Evolutionary conservation across 2,113 vertebrate genomes (phyloP).

Genomic region (Corythornis madagascariensis): DNA sequence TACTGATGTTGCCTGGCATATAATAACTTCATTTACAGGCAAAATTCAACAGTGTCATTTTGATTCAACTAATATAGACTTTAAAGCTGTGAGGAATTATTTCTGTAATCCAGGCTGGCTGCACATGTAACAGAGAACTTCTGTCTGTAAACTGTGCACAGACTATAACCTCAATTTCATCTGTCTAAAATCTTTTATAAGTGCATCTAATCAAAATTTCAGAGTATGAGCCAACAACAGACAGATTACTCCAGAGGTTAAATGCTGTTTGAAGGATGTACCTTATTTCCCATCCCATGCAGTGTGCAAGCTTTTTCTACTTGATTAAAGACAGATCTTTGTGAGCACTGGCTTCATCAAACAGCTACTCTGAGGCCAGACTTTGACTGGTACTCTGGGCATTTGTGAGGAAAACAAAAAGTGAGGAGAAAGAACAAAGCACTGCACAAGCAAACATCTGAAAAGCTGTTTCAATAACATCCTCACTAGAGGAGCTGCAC

Average conservation of each 20-base stretch:
- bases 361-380: neutral
- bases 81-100: neutral
- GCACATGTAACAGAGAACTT: neutral
- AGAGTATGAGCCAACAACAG: neutral
- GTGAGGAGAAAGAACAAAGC: neutral
- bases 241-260: neutral
- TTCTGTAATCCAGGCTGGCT: neutral
- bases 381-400: neutral
- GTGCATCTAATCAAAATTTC: neutral
- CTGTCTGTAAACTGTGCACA: neutral
- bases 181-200: neutral
- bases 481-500: neutral
- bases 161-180: neutral
- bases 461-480: neutral
- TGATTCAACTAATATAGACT: neutral
- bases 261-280: neutral
- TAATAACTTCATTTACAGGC: neutral
- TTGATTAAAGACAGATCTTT: neutral
- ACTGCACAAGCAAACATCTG: neutral
- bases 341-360: neutral
- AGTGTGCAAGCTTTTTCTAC: neutral
- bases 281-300: neutral
- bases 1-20: neutral
- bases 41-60: neutral
- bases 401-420: neutral